Conservation (phyloP, 2,888 invertebrate species). For the Coenonympha glycerion region DNA sequence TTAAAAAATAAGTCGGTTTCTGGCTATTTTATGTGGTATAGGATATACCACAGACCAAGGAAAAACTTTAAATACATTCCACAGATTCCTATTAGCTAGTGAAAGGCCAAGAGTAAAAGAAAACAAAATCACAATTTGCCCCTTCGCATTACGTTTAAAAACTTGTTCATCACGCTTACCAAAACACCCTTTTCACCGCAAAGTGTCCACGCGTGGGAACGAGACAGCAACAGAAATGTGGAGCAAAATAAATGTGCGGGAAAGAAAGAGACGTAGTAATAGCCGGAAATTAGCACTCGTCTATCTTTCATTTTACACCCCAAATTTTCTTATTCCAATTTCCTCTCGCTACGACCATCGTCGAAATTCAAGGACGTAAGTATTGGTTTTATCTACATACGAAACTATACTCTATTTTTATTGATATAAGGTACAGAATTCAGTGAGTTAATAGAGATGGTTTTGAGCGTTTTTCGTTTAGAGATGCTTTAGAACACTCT, state of each 20-base stretch:
- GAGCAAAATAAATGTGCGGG: constrained; percentile 69
- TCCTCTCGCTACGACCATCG: constrained; percentile 69
- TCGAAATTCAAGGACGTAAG: constrained; percentile 53
- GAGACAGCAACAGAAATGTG: constrained; percentile 57
- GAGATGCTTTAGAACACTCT: constrained; percentile 71
- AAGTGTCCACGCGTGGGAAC: constrained; percentile 52
- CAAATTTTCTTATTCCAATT: constrained; percentile 87
- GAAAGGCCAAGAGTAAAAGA: no score
- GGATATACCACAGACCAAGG: no score
- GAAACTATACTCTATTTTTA: constrained; percentile 30
- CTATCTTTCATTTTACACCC: constrained; percentile 86
- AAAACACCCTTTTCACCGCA: constrained; percentile 27
- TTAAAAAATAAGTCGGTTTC: no score
- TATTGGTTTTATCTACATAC: constrained; percentile 24
- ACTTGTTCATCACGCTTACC: constrained; percentile 22
- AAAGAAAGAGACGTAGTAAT: constrained; percentile 75
- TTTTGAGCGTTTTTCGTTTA: constrained; percentile 52
- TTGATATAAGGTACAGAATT: constrained; percentile 37
- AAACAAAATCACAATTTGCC: constrained; percentile 29
- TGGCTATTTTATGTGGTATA: no score
- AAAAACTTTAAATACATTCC: no score
- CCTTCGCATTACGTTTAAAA: constrained; percentile 24
- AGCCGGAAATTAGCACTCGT: constrained; percentile 83
- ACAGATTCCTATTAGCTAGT: no score
- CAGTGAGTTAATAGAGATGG: constrained; percentile 19